A percentile compares a stretch with the other conserved stretches of the same genome.
These are phyloP conservation scores for Vulpes vulpes DNA, from an alignment of 2,113 vertebrate genomes.

Conservation along the genomic window DNA sequence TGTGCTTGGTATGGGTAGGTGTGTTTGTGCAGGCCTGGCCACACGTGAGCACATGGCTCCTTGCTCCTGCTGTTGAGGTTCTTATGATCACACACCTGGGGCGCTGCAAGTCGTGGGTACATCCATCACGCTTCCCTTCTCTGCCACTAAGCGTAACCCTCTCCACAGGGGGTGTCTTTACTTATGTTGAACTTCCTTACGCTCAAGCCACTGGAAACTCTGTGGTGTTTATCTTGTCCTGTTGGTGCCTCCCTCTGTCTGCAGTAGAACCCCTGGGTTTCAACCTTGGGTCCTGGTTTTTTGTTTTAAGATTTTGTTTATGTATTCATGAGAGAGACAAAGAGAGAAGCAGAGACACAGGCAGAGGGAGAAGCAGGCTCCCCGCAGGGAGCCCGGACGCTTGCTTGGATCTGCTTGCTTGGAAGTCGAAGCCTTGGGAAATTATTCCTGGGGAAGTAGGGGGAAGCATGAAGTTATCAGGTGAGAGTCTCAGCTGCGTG, in stretches of 20 bases:
- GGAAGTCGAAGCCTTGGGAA: neutral
- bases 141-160: neutral
- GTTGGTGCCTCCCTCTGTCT: neutral
- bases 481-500: neutral
- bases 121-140: neutral
- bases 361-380: too few relatives aligned
- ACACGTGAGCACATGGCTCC: too few relatives aligned
- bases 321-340: too few relatives aligned
- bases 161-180: neutral
- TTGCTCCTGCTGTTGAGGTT: neutral
- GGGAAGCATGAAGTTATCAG: neutral
- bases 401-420: too few relatives aligned
- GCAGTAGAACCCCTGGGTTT: neutral
- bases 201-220: neutral
- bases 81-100: neutral
- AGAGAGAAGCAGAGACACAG: too few relatives aligned
- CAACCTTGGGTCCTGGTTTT: neutral
- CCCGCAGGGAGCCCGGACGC: too few relatives aligned
- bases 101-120: accelerated
- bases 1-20: neutral
- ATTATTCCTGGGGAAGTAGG: neutral
- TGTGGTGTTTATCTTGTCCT: neutral
- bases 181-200: neutral
- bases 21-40: accelerated
- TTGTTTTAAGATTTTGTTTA: too few relatives aligned